Conservation (phyloP, 2,888 invertebrate species). For the Dexiosoma caninum region DNA sequence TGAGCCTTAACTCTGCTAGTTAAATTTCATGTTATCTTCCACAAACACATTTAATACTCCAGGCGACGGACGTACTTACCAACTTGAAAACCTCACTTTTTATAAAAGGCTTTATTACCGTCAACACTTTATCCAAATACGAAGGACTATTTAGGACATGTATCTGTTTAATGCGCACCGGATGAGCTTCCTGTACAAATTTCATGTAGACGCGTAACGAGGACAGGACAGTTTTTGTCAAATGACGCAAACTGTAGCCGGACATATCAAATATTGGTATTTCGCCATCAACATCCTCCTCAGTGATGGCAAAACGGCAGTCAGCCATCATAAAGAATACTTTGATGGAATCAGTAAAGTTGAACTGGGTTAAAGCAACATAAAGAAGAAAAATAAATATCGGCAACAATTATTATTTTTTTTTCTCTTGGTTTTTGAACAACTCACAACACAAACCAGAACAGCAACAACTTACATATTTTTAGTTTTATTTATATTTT, state of each 20-base stretch:
- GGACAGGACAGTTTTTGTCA: conserved; percentile 82
- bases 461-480: not conserved
- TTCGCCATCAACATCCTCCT: conserved; percentile 82
- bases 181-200: conserved; percentile 86
- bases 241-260: conserved; percentile 82
- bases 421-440: too few species aligned
- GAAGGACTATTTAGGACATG: conserved; percentile 83
- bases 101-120: conserved; percentile 82
- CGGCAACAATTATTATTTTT: not conserved
- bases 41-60: too few species aligned
- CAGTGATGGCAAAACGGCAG: conserved; percentile 79
- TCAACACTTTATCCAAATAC: conserved; percentile 82
- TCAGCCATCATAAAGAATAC: conserved; percentile 87
- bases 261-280: conserved; percentile 85
- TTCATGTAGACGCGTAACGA: conserved; percentile 84
- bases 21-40: too few species aligned
- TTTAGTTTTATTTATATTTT: too few species aligned
- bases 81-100: conserved; percentile 83
- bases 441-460: not conserved
- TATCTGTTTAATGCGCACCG: conserved; percentile 82
- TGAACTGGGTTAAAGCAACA: conserved; percentile 77
- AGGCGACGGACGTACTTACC: conserved; percentile 80
- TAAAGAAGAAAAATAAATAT: not conserved
- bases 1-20: too few species aligned
- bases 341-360: conserved; percentile 83